phyloP scores from a whole-genome alignment of 2,113 vertebrate genomes.

The Tragulus kanchil region DNA sequence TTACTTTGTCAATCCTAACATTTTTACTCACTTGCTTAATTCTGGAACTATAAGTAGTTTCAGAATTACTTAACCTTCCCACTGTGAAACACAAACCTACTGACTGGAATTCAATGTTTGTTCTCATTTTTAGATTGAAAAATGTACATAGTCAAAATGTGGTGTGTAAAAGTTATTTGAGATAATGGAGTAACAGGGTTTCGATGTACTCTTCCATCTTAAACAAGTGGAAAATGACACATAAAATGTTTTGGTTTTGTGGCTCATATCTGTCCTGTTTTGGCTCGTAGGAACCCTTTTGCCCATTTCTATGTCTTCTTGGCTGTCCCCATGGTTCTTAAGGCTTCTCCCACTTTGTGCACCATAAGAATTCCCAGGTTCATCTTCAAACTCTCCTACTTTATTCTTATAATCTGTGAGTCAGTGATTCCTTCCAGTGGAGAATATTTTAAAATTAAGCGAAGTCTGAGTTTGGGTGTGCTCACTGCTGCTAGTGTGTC shows the following conservation, averaged over 20 bases:
- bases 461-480: background rate
- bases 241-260: too few species aligned
- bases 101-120: background rate
- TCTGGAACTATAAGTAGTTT: background rate
- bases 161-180: background rate
- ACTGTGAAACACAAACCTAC: background rate
- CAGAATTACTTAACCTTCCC: background rate
- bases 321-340: background rate
- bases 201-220: background rate
- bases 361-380: background rate
- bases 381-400: background rate
- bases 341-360: background rate
- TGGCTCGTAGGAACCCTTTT: too few species aligned
- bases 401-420: background rate
- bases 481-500: background rate
- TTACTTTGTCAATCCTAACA: background rate
- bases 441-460: background rate
- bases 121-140: background rate
- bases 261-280: too few species aligned
- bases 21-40: background rate
- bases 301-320: background rate
- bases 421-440: background rate
- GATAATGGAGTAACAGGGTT: background rate
- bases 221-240: conserved; percentile 24
- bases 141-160: background rate